These are phyloP conservation scores for Tipula lateralis DNA, from an alignment of 2,888 invertebrate species.

Conservation along the genomic window DNA sequence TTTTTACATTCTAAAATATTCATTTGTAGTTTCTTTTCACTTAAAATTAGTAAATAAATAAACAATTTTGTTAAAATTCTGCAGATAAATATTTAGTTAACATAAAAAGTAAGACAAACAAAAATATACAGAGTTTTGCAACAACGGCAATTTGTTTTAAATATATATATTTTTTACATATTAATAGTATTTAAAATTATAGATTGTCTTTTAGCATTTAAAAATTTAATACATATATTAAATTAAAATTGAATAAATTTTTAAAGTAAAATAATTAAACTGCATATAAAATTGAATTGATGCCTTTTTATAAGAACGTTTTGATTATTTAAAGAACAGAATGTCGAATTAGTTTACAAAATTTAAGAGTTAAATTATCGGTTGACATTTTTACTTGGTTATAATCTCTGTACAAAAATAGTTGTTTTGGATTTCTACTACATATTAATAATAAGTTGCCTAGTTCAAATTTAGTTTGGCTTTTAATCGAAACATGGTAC, in stretches of 20 bases:
- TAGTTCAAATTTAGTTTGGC: not conserved
- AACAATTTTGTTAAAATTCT: not conserved
- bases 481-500: too few species aligned
- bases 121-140: not conserved
- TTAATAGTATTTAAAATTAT: not conserved
- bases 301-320: not conserved
- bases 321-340: not conserved
- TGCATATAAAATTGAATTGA: not conserved
- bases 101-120: not conserved
- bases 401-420: not conserved
- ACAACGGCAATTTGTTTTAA: not conserved
- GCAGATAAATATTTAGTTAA: not conserved
- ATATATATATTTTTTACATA: not conserved
- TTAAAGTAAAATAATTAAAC: not conserved
- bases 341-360: not conserved
- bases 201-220: constrained; percentile 7
- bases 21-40: not conserved
- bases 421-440: not conserved
- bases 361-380: not conserved
- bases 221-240: not conserved
- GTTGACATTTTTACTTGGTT: not conserved
- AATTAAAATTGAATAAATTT: not conserved
- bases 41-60: not conserved
- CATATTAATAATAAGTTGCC: not conserved
- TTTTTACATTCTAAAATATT: not conserved